Conservation (phyloP, 2,888 invertebrate species). For the Penaeus monodon region DNA sequence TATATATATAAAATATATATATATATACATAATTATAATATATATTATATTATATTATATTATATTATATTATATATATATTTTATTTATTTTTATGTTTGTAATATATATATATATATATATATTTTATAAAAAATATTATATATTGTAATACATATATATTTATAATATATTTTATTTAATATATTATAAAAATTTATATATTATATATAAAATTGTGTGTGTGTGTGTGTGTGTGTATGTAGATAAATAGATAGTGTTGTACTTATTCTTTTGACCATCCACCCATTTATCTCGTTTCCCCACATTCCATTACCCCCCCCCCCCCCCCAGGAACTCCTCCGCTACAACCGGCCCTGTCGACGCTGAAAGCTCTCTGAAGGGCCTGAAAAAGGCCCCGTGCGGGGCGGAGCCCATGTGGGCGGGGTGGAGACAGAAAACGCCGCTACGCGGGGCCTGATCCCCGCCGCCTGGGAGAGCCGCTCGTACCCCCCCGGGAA, state of each 20-base stretch:
- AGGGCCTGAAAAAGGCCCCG: slow-evolving; percentile 83
- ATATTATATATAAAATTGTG: neutral
- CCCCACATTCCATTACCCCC: too few relatives aligned
- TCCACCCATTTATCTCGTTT: too few relatives aligned
- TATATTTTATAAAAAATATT: too few relatives aligned
- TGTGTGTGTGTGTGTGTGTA: slow-evolving; percentile 9
- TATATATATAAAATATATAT: too few relatives aligned
- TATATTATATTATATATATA: too few relatives aligned
- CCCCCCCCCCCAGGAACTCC: slow-evolving; percentile 76
- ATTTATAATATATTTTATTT: neutral
- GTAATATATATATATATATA: too few relatives aligned
- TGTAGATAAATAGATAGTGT: neutral
- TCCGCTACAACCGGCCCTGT: slow-evolving; percentile 77
- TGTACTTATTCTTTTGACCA: neutral
- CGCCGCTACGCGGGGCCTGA: slow-evolving; percentile 79
- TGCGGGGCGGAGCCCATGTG: slow-evolving; percentile 84
- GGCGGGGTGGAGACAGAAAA: slow-evolving; percentile 83
- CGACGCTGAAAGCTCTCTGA: slow-evolving; percentile 79
- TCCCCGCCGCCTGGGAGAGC: slow-evolving; percentile 85
- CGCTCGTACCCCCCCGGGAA: slow-evolving; percentile 92
- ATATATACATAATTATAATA: too few relatives aligned
- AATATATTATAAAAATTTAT: neutral
- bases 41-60: too few relatives aligned
- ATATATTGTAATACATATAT: too few relatives aligned
- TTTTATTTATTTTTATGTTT: too few relatives aligned